Percentiles rank a stretch among this genome's conserved stretches.
Evolutionary conservation across 1,140 invertebrate genomes (phyloP).

Genomic region (Drosophila repletoides): DNA sequence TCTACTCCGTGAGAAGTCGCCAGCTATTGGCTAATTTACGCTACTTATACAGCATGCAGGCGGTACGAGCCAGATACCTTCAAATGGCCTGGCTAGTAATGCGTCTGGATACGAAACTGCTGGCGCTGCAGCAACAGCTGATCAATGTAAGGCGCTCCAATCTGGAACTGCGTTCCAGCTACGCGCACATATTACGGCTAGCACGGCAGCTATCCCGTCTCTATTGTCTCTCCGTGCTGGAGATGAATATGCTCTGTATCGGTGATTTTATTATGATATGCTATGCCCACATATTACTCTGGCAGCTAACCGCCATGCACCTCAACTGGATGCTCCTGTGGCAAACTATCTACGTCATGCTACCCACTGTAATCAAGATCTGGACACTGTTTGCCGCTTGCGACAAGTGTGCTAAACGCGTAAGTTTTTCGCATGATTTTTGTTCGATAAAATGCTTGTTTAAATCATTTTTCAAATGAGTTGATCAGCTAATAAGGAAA

Average conservation of each 20-base stretch:
- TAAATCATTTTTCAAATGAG: no score
- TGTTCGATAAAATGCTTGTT: no score
- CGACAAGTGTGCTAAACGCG: conserved; percentile 33
- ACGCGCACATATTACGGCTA: conserved; percentile 47
- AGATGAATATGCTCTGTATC: conserved; percentile 60
- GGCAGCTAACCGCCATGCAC: not conserved
- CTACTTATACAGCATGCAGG: conserved; percentile 34
- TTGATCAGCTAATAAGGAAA: no score
- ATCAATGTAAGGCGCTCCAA: not conserved
- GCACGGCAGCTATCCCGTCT: conserved; percentile 30
- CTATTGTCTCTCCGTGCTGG: conserved; percentile 49
- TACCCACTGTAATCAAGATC: conserved; percentile 51
- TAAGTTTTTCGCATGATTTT: no score
- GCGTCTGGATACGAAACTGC: conserved; percentile 41
- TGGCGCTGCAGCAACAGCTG: conserved; percentile 21
- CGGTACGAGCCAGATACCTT: conserved; percentile 52
- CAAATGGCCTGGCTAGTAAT: conserved; percentile 47
- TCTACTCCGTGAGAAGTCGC: not conserved
- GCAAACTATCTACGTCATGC: conserved; percentile 32
- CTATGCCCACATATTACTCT: conserved; percentile 51
- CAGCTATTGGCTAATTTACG: conserved; percentile 12
- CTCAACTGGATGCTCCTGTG: conserved; percentile 22
- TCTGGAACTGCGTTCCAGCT: conserved; percentile 12
- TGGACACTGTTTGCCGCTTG: conserved; percentile 49
- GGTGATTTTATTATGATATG: conserved; percentile 53